Evolutionary conservation across 2,113 vertebrate genomes (phyloP).

Genomic region (Otis tarda): DNA sequence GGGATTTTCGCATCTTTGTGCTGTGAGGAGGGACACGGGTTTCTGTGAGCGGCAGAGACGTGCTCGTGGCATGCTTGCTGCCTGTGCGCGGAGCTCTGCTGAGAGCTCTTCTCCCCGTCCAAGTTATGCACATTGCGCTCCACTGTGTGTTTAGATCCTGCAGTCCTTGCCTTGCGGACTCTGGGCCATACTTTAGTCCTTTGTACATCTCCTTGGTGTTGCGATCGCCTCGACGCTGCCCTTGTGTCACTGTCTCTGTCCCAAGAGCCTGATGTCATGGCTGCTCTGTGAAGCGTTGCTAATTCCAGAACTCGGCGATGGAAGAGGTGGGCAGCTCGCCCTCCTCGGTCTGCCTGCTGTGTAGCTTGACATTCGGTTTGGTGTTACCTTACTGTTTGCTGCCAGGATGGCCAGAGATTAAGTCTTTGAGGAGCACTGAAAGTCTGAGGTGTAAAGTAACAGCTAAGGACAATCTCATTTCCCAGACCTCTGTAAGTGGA

Average conservation of each 20-base stretch:
- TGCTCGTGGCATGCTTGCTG: background rate
- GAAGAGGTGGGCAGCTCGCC: background rate
- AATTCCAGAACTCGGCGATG: background rate
- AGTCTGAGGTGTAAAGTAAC: background rate
- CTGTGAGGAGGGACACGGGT: background rate
- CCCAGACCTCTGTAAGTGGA: background rate
- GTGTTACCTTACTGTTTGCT: background rate
- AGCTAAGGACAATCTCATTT: background rate
- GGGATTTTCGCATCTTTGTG: background rate
- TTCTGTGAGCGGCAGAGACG: background rate
- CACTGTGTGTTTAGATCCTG: background rate
- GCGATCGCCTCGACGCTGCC: fast-evolving
- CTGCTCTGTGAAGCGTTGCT: background rate
- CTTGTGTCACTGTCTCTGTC: background rate
- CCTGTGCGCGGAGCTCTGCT: background rate
- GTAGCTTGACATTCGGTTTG: background rate
- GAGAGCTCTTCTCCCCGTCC: background rate
- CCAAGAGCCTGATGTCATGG: background rate
- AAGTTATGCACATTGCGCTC: fast-evolving
- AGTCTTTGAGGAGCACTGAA: background rate
- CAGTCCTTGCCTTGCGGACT: background rate
- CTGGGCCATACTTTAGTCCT: background rate
- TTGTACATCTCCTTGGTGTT: background rate
- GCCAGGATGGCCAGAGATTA: background rate
- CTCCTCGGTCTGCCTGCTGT: background rate